Evolutionary conservation across 2,797 vertebrate genomes (phyloP).

Genomic region (Chelon labrosus): DNA sequence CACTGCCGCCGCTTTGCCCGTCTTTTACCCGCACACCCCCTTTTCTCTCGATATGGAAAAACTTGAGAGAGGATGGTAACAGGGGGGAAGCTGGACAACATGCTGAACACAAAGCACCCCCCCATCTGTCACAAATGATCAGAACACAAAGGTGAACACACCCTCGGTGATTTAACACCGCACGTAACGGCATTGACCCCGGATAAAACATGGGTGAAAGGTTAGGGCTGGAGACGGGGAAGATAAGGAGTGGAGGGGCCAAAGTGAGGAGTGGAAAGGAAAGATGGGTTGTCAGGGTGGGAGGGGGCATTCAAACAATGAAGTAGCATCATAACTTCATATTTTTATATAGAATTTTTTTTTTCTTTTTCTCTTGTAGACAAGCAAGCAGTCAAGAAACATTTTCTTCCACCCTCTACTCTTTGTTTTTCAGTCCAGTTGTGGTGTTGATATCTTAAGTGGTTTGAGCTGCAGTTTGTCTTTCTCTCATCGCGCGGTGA

Average conservation of each 20-base stretch:
- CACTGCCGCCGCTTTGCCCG: conserved; percentile 3
- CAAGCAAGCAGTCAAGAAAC: conserved; percentile 87
- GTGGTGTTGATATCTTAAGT: conserved; percentile 56
- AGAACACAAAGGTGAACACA: conserved; percentile 72
- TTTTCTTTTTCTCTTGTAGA: conserved; percentile 64
- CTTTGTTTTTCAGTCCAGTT: conserved; percentile 60
- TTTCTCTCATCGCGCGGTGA: conserved; percentile 64
- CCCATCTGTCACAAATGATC: conserved; percentile 72
- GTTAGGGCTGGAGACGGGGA: conserved; percentile 56
- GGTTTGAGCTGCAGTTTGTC: conserved; percentile 70
- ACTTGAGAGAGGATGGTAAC: conserved; percentile 32
- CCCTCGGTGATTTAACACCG: conserved; percentile 70
- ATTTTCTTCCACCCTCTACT: conserved; percentile 90
- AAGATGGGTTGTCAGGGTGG: conserved; percentile 48
- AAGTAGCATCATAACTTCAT: conserved; percentile 77
- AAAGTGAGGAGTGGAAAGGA: conserved; percentile 59
- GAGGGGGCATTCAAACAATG: conserved; percentile 71
- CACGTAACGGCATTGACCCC: conserved; percentile 70
- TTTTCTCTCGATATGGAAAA: conserved; percentile 48
- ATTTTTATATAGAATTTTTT: conserved; percentile 62
- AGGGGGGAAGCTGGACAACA: conserved; percentile 41
- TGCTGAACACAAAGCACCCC: conserved; percentile 64
- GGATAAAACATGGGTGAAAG: conserved; percentile 69
- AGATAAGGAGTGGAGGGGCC: conserved; percentile 44
- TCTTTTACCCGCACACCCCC: conserved; percentile 37